A percentile compares a stretch with the other conserved stretches of the same genome.
Evolutionary conservation across 2,888 invertebrate species (phyloP).

Genomic region (Brenthis hecate): DNA sequence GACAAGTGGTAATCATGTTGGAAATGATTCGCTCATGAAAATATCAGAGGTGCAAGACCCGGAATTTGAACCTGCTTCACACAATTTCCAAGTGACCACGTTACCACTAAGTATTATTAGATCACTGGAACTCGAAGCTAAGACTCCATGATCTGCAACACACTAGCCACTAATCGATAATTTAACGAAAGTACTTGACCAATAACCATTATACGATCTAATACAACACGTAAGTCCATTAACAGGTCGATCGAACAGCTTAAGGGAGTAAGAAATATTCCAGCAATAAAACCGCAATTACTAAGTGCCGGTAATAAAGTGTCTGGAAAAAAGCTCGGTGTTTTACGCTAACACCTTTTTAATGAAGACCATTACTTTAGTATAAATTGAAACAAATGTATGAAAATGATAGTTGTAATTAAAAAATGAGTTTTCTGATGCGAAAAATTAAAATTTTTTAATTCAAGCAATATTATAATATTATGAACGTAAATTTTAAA

Average conservation of each 20-base stretch:
- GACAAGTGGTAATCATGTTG: too few relatives aligned
- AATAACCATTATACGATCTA: neutral
- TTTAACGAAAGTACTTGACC: neutral
- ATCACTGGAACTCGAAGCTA: too few relatives aligned
- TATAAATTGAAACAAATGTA: constrained; percentile 25
- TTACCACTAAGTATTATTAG: too few relatives aligned
- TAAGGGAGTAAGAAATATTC: constrained; percentile 37
- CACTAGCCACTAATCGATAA: neutral
- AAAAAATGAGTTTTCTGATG: neutral
- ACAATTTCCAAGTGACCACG: too few relatives aligned
- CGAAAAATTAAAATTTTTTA: neutral
- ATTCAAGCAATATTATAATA: too few relatives aligned
- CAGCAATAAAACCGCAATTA: constrained; percentile 51
- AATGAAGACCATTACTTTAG: constrained; percentile 14
- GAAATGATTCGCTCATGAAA: too few relatives aligned
- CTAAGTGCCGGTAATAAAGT: constrained; percentile 53
- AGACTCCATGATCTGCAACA: neutral
- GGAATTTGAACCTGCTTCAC: too few relatives aligned
- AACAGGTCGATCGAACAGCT: constrained; percentile 37
- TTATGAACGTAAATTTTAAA: too few relatives aligned
- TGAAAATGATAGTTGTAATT: constrained; percentile 5
- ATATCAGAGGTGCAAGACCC: too few relatives aligned
- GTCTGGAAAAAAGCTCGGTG: constrained; percentile 37
- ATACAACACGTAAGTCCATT: constrained; percentile 29
- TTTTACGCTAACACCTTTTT: constrained; percentile 24